A percentile compares a stretch with the other conserved stretches of the same genome.
Conservation (phyloP, 2,113 vertebrate genomes). For the Circaetus gallicus region DNA sequence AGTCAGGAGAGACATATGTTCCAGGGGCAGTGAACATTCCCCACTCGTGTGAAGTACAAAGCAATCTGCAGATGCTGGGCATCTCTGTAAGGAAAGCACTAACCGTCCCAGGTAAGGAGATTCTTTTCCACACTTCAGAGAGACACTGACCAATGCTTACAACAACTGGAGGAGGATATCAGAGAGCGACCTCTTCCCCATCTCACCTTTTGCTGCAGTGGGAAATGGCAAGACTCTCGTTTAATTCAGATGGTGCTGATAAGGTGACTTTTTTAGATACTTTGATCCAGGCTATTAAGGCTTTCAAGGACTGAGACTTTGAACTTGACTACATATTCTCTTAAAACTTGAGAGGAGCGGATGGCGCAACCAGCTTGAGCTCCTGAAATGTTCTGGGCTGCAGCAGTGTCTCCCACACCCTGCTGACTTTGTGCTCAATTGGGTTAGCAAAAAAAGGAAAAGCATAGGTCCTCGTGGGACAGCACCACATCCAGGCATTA, state of each 20-base stretch:
- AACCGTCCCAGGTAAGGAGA: neutral
- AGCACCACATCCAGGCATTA: neutral
- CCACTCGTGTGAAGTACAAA: neutral
- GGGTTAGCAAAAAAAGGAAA: neutral
- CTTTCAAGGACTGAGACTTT: neutral
- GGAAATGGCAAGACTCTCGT: neutral
- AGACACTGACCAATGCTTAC: neutral
- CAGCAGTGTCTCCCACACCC: neutral
- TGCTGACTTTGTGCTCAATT: neutral
- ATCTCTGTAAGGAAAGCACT: neutral
- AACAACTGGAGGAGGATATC: neutral
- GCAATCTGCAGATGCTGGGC: neutral
- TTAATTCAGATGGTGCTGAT: neutral
- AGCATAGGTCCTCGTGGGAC: neutral
- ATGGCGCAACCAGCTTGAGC: neutral
- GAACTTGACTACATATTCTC: neutral
- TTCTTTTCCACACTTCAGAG: neutral
- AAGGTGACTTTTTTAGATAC: neutral
- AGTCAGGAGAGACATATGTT: neutral
- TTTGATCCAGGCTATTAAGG: neutral
- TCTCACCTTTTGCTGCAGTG: neutral
- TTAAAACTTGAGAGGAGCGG: neutral
- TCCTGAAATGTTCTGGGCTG: neutral
- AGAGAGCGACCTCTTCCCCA: neutral
- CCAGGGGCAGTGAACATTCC: neutral